Percentiles rank a stretch among this genome's conserved stretches.
Evolutionary conservation across 2,888 invertebrate species (phyloP).

Genomic region (Cheilosia urbana): DNA sequence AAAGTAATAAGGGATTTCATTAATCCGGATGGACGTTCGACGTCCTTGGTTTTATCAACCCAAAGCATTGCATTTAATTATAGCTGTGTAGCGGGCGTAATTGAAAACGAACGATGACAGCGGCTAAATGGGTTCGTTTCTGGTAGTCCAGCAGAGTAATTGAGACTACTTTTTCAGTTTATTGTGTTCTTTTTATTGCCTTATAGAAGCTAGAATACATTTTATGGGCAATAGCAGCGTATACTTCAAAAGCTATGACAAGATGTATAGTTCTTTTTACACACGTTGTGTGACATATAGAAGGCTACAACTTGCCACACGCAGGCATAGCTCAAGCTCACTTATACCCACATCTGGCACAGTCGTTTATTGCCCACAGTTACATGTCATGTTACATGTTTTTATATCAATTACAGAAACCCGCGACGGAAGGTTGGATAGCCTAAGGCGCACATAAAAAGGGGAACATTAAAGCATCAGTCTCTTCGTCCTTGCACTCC

Average conservation of each 20-base stretch:
- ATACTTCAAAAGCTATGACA: not conserved
- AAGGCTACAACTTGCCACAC: no score
- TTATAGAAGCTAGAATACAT: not conserved
- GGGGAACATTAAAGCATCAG: no score
- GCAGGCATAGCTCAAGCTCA: no score
- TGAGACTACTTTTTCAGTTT: constrained; percentile 10
- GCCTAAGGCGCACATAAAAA: no score
- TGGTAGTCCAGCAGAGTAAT: not conserved
- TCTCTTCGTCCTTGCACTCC: no score
- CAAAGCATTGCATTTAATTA: constrained; percentile 34
- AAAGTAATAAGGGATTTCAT: constrained; percentile 37
- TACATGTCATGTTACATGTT: no score
- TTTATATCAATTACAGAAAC: no score
- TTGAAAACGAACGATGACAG: constrained; percentile 47
- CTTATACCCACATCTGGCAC: no score
- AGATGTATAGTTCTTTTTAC: not conserved
- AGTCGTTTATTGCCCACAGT: no score
- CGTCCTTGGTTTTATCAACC: constrained; percentile 23
- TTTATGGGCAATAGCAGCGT: not conserved
- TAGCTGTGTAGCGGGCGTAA: constrained; percentile 27
- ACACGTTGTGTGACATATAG: no score
- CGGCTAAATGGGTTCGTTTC: not conserved
- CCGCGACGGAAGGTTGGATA: no score
- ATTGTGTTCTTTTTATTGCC: not conserved
- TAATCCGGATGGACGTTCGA: constrained; percentile 22